A percentile compares a stretch with the other conserved stretches of the same genome.
These are phyloP conservation scores for Papilio glaucus DNA, from an alignment of 1,140 invertebrate species.

Conservation along the genomic window DNA sequence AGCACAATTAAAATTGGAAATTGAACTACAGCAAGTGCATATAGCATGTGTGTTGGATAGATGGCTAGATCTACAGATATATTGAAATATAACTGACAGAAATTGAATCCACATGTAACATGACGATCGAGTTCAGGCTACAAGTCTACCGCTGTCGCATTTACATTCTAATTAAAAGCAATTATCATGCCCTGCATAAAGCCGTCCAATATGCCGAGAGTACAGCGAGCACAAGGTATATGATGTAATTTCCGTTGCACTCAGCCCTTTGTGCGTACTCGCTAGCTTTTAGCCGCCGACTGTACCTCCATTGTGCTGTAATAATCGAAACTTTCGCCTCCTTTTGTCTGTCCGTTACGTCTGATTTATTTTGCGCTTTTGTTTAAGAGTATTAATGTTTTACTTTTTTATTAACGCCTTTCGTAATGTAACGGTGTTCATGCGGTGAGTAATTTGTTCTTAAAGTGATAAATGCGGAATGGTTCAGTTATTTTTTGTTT, in stretches of 20 bases:
- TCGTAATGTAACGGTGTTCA: slow-evolving; percentile 9
- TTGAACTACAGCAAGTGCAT: too few relatives aligned
- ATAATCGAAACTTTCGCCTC: slow-evolving; percentile 39
- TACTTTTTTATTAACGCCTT: slow-evolving; percentile 20
- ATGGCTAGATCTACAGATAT: too few relatives aligned
- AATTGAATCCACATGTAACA: too few relatives aligned
- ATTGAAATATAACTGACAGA: too few relatives aligned
- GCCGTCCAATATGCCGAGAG: slow-evolving; percentile 35
- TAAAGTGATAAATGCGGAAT: neutral
- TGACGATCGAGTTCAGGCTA: too few relatives aligned
- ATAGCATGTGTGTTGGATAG: too few relatives aligned
- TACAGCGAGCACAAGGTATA: slow-evolving; percentile 48
- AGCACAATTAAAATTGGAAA: too few relatives aligned
- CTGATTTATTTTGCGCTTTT: slow-evolving; percentile 36
- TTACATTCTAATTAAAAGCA: neutral
- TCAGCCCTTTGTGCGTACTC: slow-evolving; percentile 43
- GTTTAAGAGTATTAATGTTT: slow-evolving; percentile 26
- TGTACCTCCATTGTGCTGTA: slow-evolving; percentile 37
- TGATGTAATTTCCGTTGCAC: slow-evolving; percentile 44
- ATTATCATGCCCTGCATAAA: slow-evolving; percentile 17
- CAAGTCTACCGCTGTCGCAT: neutral
- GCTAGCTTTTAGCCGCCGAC: slow-evolving; percentile 41
- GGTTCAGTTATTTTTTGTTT: neutral
- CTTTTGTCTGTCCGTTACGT: slow-evolving; percentile 37
- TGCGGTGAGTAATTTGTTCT: neutral